Conservation (phyloP, 1,140 invertebrate genomes). For the Plutomurus gul region DNA sequence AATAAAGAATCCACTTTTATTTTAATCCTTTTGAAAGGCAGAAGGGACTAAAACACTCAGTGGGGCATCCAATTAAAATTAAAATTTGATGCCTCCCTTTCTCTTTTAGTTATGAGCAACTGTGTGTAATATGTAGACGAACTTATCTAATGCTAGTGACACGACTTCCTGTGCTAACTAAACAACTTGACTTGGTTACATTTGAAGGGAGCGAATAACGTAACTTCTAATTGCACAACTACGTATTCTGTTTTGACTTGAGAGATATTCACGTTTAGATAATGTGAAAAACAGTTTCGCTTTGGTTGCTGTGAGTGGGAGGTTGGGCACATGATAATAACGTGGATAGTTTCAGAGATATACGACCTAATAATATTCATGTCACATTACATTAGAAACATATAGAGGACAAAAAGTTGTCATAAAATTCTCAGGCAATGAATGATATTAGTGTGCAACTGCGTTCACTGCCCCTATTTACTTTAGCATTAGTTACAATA, state of each 20-base stretch:
- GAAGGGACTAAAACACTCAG: neutral
- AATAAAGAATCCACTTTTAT: neutral
- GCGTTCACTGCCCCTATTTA: neutral
- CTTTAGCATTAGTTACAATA: constrained; percentile 22
- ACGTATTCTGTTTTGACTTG: neutral
- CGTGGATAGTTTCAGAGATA: neutral
- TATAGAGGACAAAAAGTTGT: constrained; percentile 9
- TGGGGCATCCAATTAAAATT: constrained; percentile 27
- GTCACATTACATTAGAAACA: constrained; percentile 20
- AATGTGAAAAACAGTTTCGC: neutral
- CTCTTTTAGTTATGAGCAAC: neutral
- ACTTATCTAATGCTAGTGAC: neutral
- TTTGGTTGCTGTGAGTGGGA: neutral
- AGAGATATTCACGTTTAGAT: too few species aligned
- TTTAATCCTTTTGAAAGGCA: constrained; percentile 19
- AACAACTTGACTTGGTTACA: neutral
- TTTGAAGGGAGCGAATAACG: neutral
- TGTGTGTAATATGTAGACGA: neutral
- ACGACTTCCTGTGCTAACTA: neutral
- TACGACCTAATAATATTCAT: constrained; percentile 25
- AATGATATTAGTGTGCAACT: neutral
- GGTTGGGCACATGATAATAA: constrained; percentile 2
- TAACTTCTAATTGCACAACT: constrained; percentile 10
- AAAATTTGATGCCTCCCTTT: constrained; percentile 27
- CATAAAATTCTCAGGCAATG: constrained; percentile 1